Conservation (phyloP, 2,888 invertebrate species). For the Strigamia maritima region DNA sequence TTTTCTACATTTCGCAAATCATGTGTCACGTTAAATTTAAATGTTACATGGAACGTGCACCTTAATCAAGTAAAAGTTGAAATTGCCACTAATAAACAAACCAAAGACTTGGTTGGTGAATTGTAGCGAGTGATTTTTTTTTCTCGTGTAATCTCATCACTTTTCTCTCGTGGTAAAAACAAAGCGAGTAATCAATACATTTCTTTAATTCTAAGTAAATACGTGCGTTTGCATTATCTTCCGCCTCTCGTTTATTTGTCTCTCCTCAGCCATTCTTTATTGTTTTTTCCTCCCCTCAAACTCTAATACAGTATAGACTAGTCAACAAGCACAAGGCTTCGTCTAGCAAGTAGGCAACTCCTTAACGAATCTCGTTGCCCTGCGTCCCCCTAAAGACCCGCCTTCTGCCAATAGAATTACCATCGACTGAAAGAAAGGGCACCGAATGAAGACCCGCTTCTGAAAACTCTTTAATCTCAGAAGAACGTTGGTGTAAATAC, state of each 20-base stretch:
- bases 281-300: neutral
- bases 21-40: too few species aligned
- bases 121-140: neutral
- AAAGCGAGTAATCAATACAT: neutral
- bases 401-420: slow-evolving; percentile 23
- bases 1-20: neutral
- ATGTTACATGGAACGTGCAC: too few species aligned
- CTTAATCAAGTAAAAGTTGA: neutral
- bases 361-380: slow-evolving; percentile 12
- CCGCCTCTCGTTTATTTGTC: neutral
- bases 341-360: neutral
- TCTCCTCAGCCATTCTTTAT: neutral
- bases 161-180: neutral
- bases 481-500: neutral
- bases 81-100: neutral
- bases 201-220: slow-evolving; percentile 1
- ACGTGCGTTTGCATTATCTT: neutral
- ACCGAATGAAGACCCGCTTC: slow-evolving; percentile 5
- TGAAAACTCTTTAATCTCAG: neutral
- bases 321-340: neutral
- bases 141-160: neutral
- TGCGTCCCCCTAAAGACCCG: slow-evolving; percentile 6
- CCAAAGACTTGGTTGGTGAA: neutral
- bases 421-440: slow-evolving; percentile 3
- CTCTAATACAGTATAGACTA: too few species aligned